These are phyloP conservation scores for Heteronetta atricapilla DNA, from an alignment of 2,113 vertebrate species.

Conservation along the genomic window DNA sequence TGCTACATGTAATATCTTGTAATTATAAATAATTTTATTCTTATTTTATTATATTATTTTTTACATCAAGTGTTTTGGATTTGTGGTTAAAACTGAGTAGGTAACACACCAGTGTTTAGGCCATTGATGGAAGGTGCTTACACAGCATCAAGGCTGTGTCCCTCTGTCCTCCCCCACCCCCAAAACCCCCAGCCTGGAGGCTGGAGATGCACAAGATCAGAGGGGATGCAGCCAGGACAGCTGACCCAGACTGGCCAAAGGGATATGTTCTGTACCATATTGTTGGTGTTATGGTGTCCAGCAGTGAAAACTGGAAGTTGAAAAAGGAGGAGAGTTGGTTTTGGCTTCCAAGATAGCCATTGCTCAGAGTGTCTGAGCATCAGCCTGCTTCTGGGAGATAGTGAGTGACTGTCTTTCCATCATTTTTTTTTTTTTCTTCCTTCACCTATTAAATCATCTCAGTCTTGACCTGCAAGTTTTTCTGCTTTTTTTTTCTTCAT, in stretches of 20 bases:
- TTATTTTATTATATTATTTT: not conserved
- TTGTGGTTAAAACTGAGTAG: not conserved
- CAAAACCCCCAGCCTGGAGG: not conserved
- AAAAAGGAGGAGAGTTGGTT: not conserved
- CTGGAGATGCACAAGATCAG: no score
- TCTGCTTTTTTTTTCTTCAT: not conserved
- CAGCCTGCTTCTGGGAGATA: not conserved
- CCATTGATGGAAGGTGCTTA: not conserved
- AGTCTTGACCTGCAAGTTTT: not conserved
- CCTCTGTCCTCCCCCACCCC: not conserved
- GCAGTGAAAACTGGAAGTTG: not conserved
- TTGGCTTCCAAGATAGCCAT: not conserved
- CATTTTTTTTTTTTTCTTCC: not conserved
- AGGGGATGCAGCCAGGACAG: not conserved
- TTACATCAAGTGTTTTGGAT: not conserved
- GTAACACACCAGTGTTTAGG: not conserved
- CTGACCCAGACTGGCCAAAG: not conserved
- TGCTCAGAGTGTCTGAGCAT: not conserved
- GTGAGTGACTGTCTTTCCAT: not conserved
- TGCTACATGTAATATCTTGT: not conserved
- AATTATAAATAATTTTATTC: not conserved
- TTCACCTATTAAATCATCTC: not conserved
- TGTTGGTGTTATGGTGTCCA: no score
- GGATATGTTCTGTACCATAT: not conserved
- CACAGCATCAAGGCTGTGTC: not conserved